Evolutionary conservation across 2,888 invertebrate species (phyloP).

Genomic region (Tetranychus truncatus): DNA sequence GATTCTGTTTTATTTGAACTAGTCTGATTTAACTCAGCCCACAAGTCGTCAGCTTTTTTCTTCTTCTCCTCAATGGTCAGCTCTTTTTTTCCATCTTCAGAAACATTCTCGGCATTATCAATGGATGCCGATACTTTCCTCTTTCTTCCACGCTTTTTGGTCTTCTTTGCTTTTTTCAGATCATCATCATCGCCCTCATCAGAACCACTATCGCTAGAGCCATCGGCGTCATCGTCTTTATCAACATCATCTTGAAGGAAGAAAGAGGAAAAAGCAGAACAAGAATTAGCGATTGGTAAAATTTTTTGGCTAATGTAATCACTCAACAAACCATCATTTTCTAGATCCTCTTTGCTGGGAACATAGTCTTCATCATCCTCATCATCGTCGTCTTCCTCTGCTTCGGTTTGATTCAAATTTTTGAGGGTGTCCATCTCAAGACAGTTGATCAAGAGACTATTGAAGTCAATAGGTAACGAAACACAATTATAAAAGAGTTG

Average conservation of each 20-base stretch:
- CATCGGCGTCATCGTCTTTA: constrained; percentile 13
- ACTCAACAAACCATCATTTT: neutral
- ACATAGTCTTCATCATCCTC: constrained; percentile 7
- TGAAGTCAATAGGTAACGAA: too few species aligned
- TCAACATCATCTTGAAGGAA: constrained; percentile 20
- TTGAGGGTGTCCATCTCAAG: neutral
- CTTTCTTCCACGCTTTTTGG: neutral
- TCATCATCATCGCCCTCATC: neutral
- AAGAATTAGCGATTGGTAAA: neutral
- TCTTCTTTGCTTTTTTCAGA: constrained; percentile 7
- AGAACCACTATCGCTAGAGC: neutral
- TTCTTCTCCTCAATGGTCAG: constrained; percentile 17
- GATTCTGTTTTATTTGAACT: constrained; percentile 11
- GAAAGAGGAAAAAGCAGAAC: neutral
- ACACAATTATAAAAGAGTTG: too few species aligned
- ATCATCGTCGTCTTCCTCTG: constrained; percentile 3
- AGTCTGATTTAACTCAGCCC: constrained; percentile 20
- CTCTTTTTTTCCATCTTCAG: neutral
- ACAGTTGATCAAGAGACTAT: neutral
- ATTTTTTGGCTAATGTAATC: neutral
- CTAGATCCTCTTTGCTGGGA: constrained; percentile 5
- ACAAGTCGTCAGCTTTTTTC: constrained; percentile 20
- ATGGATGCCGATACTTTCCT: neutral
- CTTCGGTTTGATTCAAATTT: neutral
- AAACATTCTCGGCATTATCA: neutral